A percentile compares a stretch with the other conserved stretches of the same genome.
Evolutionary conservation across 2,113 vertebrate genomes (phyloP).

Genomic region (Chascanopsetta lugubris): DNA sequence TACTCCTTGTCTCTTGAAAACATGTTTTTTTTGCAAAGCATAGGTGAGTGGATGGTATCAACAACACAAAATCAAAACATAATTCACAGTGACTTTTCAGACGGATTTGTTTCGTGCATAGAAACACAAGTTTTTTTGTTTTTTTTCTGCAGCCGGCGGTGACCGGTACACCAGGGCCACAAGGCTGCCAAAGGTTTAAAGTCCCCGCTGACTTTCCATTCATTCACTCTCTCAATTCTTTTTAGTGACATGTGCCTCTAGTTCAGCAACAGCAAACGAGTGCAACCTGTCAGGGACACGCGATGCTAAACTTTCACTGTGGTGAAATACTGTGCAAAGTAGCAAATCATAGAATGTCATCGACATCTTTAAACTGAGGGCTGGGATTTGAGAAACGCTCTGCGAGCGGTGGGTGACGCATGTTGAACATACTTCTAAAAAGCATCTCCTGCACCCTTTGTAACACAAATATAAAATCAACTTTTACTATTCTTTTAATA

Average conservation of each 20-base stretch:
- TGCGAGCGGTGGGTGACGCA: too few species aligned
- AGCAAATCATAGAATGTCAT: too few species aligned
- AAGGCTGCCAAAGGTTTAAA: conserved; percentile 18
- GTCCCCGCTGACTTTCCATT: neutral
- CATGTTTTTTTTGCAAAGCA: neutral
- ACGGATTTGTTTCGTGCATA: conserved; percentile 17
- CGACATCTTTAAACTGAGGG: too few species aligned
- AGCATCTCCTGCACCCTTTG: too few species aligned
- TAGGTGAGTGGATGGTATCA: neutral
- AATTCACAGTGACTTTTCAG: conserved; percentile 1
- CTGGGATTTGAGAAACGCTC: too few species aligned
- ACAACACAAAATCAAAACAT: neutral
- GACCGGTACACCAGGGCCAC: neutral
- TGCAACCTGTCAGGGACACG: conserved; percentile 4
- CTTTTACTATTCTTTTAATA: too few species aligned
- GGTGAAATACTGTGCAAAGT: neutral
- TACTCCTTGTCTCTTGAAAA: conserved; percentile 1
- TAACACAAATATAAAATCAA: too few species aligned
- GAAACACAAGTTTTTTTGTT: too few species aligned
- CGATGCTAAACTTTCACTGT: neutral
- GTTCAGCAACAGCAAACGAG: conserved; percentile 18
- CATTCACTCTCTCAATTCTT: neutral
- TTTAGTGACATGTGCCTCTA: conserved; percentile 11
- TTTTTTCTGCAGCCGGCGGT: neutral
- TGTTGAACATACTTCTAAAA: too few species aligned